Evolutionary conservation across 1,140 invertebrate genomes (phyloP).

Genomic region (Himalopsyche phryganea): DNA sequence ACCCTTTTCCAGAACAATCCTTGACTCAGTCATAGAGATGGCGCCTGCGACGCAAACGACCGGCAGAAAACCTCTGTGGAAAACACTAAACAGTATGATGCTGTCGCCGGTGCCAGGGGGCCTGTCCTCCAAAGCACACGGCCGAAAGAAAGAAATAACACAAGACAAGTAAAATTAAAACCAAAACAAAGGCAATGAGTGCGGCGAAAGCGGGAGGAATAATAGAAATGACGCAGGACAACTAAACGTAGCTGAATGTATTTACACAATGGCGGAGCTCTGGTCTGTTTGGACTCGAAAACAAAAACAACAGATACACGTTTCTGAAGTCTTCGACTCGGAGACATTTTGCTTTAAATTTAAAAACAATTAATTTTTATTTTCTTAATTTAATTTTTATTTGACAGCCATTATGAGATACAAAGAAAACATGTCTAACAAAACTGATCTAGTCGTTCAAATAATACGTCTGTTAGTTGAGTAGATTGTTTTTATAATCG

Average conservation of each 20-base stretch:
- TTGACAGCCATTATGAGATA: too few species aligned
- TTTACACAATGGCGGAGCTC: background rate
- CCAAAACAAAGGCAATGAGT: conserved; percentile 29
- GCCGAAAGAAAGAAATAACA: conserved; percentile 25
- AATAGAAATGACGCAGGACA: conserved; percentile 18
- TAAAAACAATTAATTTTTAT: too few species aligned
- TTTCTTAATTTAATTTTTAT: too few species aligned
- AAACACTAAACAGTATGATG: background rate
- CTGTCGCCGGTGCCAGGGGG: background rate
- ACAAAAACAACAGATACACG: background rate
- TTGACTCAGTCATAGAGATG: background rate
- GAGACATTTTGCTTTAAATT: too few species aligned
- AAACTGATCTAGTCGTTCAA: too few species aligned
- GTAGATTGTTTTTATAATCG: too few species aligned
- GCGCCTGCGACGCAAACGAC: background rate
- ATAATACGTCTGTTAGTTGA: too few species aligned
- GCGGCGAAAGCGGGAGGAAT: conserved; percentile 20
- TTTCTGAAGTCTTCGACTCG: background rate
- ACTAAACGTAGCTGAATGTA: background rate
- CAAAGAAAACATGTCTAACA: too few species aligned
- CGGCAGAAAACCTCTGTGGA: background rate
- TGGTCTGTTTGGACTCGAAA: too few species aligned
- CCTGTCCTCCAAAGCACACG: too few species aligned
- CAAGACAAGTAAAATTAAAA: conserved; percentile 32
- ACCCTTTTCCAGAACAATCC: background rate